A percentile compares a stretch with the other conserved stretches of the same genome.
phyloP scores from a whole-genome alignment of 2,888 invertebrate species.

The Chaitophorus viminalis region DNA sequence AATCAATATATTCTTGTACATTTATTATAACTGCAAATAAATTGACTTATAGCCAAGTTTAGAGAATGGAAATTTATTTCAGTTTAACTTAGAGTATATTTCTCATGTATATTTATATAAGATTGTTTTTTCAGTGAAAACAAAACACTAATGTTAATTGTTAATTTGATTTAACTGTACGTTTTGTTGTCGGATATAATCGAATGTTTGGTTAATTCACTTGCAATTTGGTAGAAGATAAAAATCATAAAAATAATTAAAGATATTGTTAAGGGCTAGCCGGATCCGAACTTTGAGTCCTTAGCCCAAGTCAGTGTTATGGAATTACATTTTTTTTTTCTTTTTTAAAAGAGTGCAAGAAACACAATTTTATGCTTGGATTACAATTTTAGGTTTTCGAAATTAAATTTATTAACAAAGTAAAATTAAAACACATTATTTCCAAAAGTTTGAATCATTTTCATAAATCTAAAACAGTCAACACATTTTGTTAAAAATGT shows the following conservation, averaged over 20 bases:
- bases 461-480: not conserved
- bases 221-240: too few species aligned
- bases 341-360: not conserved
- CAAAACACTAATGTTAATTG: conserved; percentile 13
- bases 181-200: not conserved
- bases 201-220: not conserved
- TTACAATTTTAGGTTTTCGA: not conserved
- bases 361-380: not conserved
- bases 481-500: not conserved
- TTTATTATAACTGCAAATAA: conserved; percentile 22
- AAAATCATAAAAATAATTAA: not conserved
- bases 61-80: conserved; percentile 31
- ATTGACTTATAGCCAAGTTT: not conserved
- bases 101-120: conserved; percentile 2
- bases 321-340: not conserved
- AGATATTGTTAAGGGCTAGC: not conserved
- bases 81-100: conserved; percentile 7
- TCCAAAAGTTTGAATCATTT: not conserved
- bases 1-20: conserved; percentile 39
- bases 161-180: conserved; percentile 9
- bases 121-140: conserved; percentile 35
- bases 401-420: not conserved
- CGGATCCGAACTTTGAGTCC: too few species aligned
- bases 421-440: not conserved
- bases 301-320: too few species aligned